phyloP scores from a whole-genome alignment of 2,888 invertebrate genomes.

The Thumatha senex region DNA sequence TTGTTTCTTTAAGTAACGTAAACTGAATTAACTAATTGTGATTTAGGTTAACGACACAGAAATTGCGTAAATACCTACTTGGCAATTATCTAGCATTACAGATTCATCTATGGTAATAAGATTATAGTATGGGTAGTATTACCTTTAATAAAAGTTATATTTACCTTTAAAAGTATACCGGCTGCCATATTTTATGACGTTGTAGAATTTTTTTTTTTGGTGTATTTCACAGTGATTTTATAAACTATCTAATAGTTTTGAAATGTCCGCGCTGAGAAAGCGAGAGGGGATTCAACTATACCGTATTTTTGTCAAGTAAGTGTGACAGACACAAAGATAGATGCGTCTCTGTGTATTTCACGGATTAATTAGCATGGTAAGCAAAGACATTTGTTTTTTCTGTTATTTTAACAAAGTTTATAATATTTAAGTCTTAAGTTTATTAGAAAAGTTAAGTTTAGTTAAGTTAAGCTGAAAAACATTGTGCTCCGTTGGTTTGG shows the following conservation, averaged over 20 bases:
- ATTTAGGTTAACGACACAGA: slow-evolving; percentile 5
- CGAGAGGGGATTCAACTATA: too few relatives aligned
- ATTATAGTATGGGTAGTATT: background rate
- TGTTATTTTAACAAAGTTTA: too few relatives aligned
- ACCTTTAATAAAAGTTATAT: background rate
- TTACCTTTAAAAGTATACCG: background rate
- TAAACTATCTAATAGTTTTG: background rate
- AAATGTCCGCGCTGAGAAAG: background rate
- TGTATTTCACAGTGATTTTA: background rate
- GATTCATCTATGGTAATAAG: background rate
- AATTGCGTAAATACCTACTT: slow-evolving; percentile 3
- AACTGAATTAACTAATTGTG: background rate
- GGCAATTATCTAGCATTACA: slow-evolving; percentile 13
- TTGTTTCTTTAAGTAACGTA: slow-evolving; percentile 13
- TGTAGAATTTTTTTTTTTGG: background rate
- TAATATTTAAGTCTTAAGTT: too few relatives aligned
- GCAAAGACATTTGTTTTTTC: too few relatives aligned
- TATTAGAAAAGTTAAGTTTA: too few relatives aligned
- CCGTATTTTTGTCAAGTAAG: too few relatives aligned
- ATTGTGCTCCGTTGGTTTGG: too few relatives aligned
- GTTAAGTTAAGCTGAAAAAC: too few relatives aligned
- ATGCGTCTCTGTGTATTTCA: too few relatives aligned
- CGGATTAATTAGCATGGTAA: too few relatives aligned
- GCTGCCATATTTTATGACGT: background rate
- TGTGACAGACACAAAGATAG: too few relatives aligned